phyloP scores from a whole-genome alignment of 2,113 vertebrate genomes.

The Scomber scombrus region DNA sequence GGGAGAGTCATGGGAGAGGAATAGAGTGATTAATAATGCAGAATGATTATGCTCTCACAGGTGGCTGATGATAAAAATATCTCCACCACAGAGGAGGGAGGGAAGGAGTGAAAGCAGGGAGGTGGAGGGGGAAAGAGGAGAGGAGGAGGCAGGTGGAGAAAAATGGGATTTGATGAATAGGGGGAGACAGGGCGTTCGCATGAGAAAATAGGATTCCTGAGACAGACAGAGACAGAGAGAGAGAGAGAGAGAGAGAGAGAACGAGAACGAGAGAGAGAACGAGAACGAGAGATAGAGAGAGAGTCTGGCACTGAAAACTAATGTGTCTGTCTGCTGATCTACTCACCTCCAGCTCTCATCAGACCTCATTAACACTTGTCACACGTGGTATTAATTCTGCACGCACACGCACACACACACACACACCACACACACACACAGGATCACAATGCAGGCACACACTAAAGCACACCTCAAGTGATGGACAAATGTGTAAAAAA shows the following conservation, averaged over 20 bases:
- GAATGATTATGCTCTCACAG: conserved; percentile 75
- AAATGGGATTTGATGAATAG: conserved; percentile 75
- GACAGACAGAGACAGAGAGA: conserved; percentile 17
- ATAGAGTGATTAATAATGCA: conserved; percentile 76
- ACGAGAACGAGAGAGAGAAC: too few relatives aligned
- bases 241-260: too few relatives aligned
- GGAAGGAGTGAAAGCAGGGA: not conserved
- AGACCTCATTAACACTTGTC: conserved; percentile 70
- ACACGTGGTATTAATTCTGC: conserved; percentile 53
- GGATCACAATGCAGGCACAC: not conserved
- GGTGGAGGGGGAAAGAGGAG: conserved; percentile 1
- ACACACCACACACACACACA: conserved; percentile 16
- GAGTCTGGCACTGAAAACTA: conserved; percentile 68
- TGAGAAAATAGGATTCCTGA: conserved; percentile 71
- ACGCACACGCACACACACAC: not conserved
- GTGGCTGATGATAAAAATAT: conserved; percentile 79
- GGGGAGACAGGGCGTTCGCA: conserved; percentile 64
- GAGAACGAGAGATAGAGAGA: too few relatives aligned
- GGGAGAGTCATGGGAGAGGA: conserved; percentile 37
- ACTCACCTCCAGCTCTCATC: conserved; percentile 72
- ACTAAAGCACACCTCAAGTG: not conserved
- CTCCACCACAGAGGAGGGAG: conserved; percentile 30
- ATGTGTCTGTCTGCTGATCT: conserved; percentile 72
- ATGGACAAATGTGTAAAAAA: not conserved
- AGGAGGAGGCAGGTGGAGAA: conserved; percentile 63